Conservation (phyloP, 1,140 invertebrate genomes). For the Danaus plexippus region DNA sequence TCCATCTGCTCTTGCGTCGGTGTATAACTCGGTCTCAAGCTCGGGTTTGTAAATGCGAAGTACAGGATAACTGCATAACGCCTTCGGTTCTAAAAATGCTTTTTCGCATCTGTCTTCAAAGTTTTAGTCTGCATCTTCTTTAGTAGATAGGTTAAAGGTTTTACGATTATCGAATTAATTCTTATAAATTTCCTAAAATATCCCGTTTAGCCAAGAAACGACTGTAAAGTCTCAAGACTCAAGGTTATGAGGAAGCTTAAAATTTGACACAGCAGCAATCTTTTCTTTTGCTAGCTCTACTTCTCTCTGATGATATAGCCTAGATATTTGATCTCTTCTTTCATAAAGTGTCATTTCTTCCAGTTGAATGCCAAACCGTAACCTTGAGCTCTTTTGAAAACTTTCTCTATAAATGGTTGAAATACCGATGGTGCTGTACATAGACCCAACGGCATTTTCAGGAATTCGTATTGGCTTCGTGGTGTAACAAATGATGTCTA, state of each 20-base stretch:
- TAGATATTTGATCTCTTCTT: conserved; percentile 30
- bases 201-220: conserved; percentile 23
- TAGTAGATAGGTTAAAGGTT: conserved; percentile 31
- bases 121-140: conserved; percentile 29
- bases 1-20: conserved; percentile 40
- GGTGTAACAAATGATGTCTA: conserved; percentile 62
- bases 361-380: conserved; percentile 24
- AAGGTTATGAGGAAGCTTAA: conserved; percentile 29
- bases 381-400: conserved; percentile 25
- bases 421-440: conserved; percentile 39
- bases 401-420: conserved; percentile 33
- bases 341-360: conserved; percentile 37
- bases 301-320: conserved; percentile 21
- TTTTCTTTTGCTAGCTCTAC: conserved; percentile 17
- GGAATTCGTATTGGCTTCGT: conserved; percentile 38
- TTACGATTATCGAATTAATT: conserved; percentile 36
- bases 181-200: conserved; percentile 44
- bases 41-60: conserved; percentile 42
- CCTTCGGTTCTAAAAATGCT: conserved; percentile 24
- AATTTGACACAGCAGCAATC: conserved; percentile 19
- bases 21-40: conserved; percentile 40
- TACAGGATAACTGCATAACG: conserved; percentile 30
- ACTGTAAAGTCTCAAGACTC: conserved; percentile 21
- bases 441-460: conserved; percentile 38
- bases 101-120: conserved; percentile 16